Base-by-base conservation (phyloP, 2,797 vertebrate genomes). In the Sciaenops ocellatus region DNA sequence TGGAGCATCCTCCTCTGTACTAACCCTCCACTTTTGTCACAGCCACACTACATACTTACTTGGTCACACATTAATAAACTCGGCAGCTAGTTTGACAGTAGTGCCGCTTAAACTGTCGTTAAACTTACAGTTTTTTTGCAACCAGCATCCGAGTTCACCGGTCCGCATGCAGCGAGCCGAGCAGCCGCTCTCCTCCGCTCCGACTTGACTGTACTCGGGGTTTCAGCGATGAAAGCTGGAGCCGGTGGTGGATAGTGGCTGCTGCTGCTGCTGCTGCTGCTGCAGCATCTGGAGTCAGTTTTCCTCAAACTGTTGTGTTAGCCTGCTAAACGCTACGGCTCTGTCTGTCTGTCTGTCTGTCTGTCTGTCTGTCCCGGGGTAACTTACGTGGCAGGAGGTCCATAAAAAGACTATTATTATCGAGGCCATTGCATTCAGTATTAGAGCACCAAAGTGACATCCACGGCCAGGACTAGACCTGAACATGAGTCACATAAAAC, bases 321-420 rank as follows among this genome's bases (percentile, higher is more conserved):
- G 91, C 88, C 63, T 54, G 79, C 81, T 87, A 44, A 57, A 85
- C 70, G 52, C 80, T 15, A 10, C 4, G 42, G 73, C 71, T 86
- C 70, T 81, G 78, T 42, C 12, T 34, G 34, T 42, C 12, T 34
- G 34, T 38, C 34, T 34, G 34, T 34, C 34, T 38, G 34, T 8
- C 34, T 38, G 8, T 38, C 34, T 38, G 34, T 38, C 34, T 38
- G 34, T 84, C 66, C 85, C 67, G 75, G 79, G 63, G 38, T 79
- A 77, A 86, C 80, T 84, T 86, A 90, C 84, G 90, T 91, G 90
- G 86, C 88, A 88, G 65, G 76, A 84, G 81, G 72, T 87, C 69
- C 55, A 71, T 71, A 69, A 79, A 83, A 87, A 83, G 46, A 75
- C 67, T n/a, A 69, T 84, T 80, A 82, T 89, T 81, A 72, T 76